Evolutionary conservation across 2,797 vertebrate species (phyloP).

Genomic region (Sciurus vulgaris): DNA sequence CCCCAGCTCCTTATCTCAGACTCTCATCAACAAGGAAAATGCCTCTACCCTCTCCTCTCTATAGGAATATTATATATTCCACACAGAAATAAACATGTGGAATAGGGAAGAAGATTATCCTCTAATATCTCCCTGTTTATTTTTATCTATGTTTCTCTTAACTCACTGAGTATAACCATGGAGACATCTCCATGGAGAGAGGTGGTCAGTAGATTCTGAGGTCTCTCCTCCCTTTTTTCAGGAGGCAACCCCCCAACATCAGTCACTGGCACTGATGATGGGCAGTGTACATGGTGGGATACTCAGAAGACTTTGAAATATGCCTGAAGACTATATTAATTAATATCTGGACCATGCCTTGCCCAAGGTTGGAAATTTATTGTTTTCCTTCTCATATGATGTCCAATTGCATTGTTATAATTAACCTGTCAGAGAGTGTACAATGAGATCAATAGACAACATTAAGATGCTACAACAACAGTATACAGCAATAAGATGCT

Average conservation of each 20-base stretch:
- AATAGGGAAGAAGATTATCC: background rate
- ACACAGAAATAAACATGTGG: conserved; percentile 4
- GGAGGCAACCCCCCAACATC: background rate
- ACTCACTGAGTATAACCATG: background rate
- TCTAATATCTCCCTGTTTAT: background rate
- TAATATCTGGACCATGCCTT: conserved; percentile 19
- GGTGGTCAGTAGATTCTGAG: background rate
- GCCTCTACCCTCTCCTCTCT: background rate
- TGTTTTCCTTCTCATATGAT: conserved; percentile 57
- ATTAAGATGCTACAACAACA: conserved; percentile 31
- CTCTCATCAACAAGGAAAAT: background rate
- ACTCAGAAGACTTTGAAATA: background rate
- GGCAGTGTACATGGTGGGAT: background rate
- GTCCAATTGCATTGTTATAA: conserved; percentile 26
- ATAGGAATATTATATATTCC: background rate
- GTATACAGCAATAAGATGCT: conserved; percentile 33
- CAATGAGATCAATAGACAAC: conserved; percentile 43
- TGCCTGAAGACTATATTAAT: conserved; percentile 24
- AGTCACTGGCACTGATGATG: background rate
- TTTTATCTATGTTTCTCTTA: conserved; percentile 19
- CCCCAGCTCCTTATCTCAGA: background rate
- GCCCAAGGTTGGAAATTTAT: conserved; percentile 32
- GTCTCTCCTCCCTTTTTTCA: background rate
- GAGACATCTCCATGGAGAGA: background rate
- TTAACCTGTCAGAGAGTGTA: conserved; percentile 28